phyloP scores from a whole-genome alignment of 2,113 vertebrate species.

The Pimephales promelas region DNA sequence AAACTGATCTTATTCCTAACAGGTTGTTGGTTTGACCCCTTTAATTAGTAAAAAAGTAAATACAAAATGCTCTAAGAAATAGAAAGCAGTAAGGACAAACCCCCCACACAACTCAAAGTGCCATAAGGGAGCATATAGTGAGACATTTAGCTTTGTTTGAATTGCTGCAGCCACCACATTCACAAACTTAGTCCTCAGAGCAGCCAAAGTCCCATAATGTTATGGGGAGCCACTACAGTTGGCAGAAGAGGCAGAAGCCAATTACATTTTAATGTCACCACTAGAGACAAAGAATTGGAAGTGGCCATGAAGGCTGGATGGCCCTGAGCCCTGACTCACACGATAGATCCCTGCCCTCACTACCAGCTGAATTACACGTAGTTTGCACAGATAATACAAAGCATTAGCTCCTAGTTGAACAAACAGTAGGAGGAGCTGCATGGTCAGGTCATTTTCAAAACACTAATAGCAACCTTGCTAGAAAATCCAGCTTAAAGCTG shows the following conservation, averaged over 20 bases:
- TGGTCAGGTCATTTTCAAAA: neutral
- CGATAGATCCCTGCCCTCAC: slow-evolving; percentile 19
- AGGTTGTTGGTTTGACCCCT: neutral
- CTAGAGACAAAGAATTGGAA: slow-evolving; percentile 12
- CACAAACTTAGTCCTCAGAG: slow-evolving; percentile 19
- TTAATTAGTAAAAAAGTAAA: neutral
- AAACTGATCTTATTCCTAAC: no score
- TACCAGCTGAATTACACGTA: neutral
- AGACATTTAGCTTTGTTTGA: slow-evolving; percentile 34
- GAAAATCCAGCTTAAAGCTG: slow-evolving; percentile 8
- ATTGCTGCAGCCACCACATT: neutral
- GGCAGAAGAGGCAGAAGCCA: slow-evolving; percentile 28
- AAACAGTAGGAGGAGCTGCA: neutral
- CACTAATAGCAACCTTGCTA: neutral
- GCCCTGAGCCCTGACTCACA: slow-evolving; percentile 14
- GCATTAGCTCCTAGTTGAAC: slow-evolving; percentile 5
- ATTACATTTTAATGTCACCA: slow-evolving; percentile 33
- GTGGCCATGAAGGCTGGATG: slow-evolving; percentile 5
- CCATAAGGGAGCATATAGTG: neutral
- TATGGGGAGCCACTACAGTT: slow-evolving; percentile 38
- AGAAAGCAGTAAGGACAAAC: neutral
- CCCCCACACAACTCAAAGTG: neutral
- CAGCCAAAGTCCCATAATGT: slow-evolving; percentile 28
- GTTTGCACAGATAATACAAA: neutral
- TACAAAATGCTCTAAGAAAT: neutral